phyloP scores from a whole-genome alignment of 2,113 vertebrate genomes.

The Hiodon alosoides region DNA sequence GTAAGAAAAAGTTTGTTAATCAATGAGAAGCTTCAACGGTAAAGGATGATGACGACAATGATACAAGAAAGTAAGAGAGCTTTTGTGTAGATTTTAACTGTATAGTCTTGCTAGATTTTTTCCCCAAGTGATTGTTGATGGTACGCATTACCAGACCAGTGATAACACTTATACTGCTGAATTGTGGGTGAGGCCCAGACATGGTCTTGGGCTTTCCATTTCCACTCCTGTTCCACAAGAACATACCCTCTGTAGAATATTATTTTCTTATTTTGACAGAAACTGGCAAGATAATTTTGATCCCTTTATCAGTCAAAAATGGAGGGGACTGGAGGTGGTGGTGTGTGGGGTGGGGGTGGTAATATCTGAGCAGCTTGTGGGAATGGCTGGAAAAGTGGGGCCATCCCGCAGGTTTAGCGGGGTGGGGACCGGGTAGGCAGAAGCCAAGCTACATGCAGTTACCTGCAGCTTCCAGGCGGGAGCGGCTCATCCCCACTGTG shows the following conservation, averaged over 20 bases:
- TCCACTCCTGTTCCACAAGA: not conserved
- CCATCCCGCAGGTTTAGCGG: slow-evolving; percentile 33
- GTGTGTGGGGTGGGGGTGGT: slow-evolving; percentile 7
- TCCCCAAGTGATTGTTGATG: too few species aligned
- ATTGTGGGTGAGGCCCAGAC: too few species aligned
- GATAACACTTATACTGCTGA: too few species aligned
- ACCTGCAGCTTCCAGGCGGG: slow-evolving; percentile 59
- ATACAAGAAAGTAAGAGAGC: too few species aligned
- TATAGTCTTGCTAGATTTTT: too few species aligned
- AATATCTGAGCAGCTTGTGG: slow-evolving; percentile 32
- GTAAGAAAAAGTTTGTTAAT: too few species aligned
- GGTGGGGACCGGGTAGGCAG: slow-evolving; percentile 26
- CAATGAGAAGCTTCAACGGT: too few species aligned
- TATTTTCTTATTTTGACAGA: not conserved
- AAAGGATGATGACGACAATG: too few species aligned
- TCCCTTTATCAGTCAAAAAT: not conserved
- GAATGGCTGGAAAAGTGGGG: slow-evolving; percentile 42
- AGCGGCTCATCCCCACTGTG: slow-evolving; percentile 59
- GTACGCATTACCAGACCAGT: too few species aligned
- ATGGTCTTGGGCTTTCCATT: not conserved
- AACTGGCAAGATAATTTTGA: not conserved
- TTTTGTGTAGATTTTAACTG: too few species aligned
- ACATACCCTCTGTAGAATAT: not conserved
- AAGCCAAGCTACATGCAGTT: slow-evolving; percentile 62
- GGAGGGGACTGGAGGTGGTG: slow-evolving; percentile 17